Base-by-base conservation (phyloP, 1,140 invertebrate genomes). In the Idris sp. region DNA sequence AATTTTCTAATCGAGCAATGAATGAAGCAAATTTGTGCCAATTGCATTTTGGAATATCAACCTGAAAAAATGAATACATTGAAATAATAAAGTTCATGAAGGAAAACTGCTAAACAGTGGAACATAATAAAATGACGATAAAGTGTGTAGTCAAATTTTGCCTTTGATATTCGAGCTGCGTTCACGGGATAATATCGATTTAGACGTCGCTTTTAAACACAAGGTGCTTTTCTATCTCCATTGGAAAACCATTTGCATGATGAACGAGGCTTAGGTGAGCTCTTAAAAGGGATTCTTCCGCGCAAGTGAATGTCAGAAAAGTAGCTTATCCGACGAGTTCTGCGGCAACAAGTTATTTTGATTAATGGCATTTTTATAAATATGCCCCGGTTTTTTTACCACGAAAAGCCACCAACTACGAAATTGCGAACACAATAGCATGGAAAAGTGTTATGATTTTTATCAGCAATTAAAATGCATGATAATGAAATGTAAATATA, bases 1-100 rank as follows among this genome's bases (percentile, higher is more conserved):
- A 72, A 72, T 72, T 10, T 35, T 72, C 73, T 81, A 79, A 81
- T 81, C 78, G 76, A 80, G 74, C 77, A 74, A 68, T 74, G 74
- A 73, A 69, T 65, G 77, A 65, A 59, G 59, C 69, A 18, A 73
- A 53, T 74, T 71, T 65, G 25, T 40, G 22, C 54, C 16, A 65
- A 73, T 71, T 71, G n/a, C n/a, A n/a, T n/a, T n/a, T n/a, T n/a
- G 38, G 54, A 74, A 64, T 58, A 46, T 48, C 56, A n/a, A 14
- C 15, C 44, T 7, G 18, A 64, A 71, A 44, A 25, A 30, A 25
- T 56, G 41, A 40, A 41, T 44, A 31, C 28, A 25, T 25, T 25
- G 22, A 25, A 25, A 25, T 4, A 31, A 10, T 10, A n/a, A n/a
- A n/a, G n/a, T n/a, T n/a, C n/a, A n/a, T n/a, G n/a, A 53, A 28